phyloP scores from a whole-genome alignment of 2,797 vertebrate species.

The Mormyrops attenuatus region DNA sequence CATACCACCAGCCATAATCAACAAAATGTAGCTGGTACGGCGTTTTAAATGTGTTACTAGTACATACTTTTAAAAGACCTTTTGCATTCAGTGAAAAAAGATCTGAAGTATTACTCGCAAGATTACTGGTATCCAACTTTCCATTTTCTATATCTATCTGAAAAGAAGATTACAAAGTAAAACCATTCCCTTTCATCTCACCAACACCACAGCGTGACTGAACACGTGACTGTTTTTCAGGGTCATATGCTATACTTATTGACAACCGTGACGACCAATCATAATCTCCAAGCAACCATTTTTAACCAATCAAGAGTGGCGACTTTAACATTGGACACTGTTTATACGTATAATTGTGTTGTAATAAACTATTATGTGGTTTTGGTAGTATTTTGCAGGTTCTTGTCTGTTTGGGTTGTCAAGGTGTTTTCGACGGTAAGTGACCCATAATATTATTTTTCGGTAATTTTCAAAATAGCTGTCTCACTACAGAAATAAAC shows the following conservation, averaged over 20 bases:
- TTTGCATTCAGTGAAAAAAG: neutral
- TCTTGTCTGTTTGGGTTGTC: neutral
- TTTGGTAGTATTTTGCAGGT: neutral
- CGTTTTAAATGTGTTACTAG: neutral
- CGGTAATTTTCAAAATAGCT: neutral
- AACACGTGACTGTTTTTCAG: neutral
- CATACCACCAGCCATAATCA: neutral
- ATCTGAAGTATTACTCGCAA: neutral
- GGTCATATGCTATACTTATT: constrained; percentile 11
- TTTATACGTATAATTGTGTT: constrained; percentile 5
- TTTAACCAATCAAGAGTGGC: constrained; percentile 14
- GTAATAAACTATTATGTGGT: neutral
- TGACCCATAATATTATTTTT: neutral
- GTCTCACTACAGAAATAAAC: neutral
- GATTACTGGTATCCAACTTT: neutral
- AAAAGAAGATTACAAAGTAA: neutral
- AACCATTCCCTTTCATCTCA: neutral
- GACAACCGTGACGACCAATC: neutral
- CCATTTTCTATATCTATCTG: neutral
- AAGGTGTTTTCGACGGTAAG: neutral
- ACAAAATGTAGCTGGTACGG: neutral
- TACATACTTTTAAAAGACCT: neutral
- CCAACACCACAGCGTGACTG: neutral
- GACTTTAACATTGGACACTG: neutral
- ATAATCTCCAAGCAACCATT: neutral